Conservation (phyloP, 2,113 vertebrate species). For the Toxotes chatareus region DNA sequence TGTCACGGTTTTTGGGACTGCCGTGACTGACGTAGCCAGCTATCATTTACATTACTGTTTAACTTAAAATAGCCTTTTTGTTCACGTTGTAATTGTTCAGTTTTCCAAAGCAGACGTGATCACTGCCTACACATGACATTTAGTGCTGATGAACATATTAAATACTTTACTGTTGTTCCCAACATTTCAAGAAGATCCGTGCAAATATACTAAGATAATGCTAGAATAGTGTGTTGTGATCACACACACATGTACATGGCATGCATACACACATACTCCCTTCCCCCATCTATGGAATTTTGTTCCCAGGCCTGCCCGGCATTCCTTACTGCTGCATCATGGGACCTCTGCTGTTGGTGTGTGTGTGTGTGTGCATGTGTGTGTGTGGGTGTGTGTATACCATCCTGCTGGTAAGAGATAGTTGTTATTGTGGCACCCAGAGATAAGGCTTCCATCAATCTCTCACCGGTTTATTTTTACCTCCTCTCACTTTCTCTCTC, state of each 20-base stretch:
- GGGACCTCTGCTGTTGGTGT: slow-evolving; percentile 38
- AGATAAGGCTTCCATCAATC: slow-evolving; percentile 63
- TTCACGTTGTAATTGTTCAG: too few relatives aligned
- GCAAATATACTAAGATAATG: neutral
- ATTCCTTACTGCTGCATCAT: slow-evolving; percentile 77
- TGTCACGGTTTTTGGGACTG: too few relatives aligned
- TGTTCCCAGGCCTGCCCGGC: slow-evolving; percentile 77
- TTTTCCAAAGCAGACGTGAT: too few relatives aligned
- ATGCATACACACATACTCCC: slow-evolving; percentile 43
- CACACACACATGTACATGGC: neutral
- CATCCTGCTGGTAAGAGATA: slow-evolving; percentile 60
- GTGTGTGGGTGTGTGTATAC: neutral
- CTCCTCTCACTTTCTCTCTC: neutral
- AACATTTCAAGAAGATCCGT: neutral
- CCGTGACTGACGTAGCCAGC: too few relatives aligned
- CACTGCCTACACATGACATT: too few relatives aligned
- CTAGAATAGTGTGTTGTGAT: slow-evolving; percentile 10
- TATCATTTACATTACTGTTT: too few relatives aligned
- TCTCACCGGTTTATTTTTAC: slow-evolving; percentile 48
- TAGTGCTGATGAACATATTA: too few relatives aligned
- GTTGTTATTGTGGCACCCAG: slow-evolving; percentile 41
- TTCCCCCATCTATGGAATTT: slow-evolving; percentile 78
- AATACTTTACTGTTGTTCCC: too few relatives aligned
- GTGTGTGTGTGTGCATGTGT: slow-evolving; percentile 26
- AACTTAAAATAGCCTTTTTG: too few relatives aligned